A percentile compares a stretch with the other conserved stretches of the same genome.
These are phyloP conservation scores for Papilio elwesi DNA, from an alignment of 2,888 invertebrate species.

Conservation along the genomic window DNA sequence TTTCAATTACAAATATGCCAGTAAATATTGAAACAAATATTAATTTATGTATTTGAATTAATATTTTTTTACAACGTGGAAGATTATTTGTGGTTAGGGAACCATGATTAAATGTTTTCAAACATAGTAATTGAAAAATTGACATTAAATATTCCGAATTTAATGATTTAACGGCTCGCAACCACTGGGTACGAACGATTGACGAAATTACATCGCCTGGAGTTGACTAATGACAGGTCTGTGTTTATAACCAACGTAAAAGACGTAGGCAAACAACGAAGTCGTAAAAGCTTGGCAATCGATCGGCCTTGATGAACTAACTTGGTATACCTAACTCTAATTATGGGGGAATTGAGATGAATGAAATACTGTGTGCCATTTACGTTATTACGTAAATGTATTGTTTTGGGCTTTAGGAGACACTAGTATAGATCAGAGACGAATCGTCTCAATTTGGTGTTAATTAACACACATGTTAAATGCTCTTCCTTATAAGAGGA, in stretches of 20 bases:
- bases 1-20: too few species aligned
- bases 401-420: background rate
- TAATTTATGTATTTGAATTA: too few species aligned
- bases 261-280: background rate
- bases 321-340: background rate
- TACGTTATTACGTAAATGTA: background rate
- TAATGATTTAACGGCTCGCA: conserved; percentile 5
- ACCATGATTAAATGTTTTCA: background rate
- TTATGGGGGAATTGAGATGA: background rate
- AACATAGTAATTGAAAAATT: conserved; percentile 11
- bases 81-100: too few species aligned
- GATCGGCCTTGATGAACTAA: conserved; percentile 6
- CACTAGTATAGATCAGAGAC: background rate
- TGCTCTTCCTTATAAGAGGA: too few species aligned
- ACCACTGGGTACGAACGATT: background rate
- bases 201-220: background rate
- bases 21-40: too few species aligned
- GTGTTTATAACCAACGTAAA: background rate
- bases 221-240: conserved; percentile 17
- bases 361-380: background rate
- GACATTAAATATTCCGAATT: conserved; percentile 3
- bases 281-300: conserved; percentile 7
- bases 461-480: too few species aligned
- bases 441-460: too few species aligned
- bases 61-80: too few species aligned